Evolutionary conservation across 2,888 invertebrate genomes (phyloP), one percentile per base, ranked within the genome.

Genomic region (Metellina segmentata): DNA sequence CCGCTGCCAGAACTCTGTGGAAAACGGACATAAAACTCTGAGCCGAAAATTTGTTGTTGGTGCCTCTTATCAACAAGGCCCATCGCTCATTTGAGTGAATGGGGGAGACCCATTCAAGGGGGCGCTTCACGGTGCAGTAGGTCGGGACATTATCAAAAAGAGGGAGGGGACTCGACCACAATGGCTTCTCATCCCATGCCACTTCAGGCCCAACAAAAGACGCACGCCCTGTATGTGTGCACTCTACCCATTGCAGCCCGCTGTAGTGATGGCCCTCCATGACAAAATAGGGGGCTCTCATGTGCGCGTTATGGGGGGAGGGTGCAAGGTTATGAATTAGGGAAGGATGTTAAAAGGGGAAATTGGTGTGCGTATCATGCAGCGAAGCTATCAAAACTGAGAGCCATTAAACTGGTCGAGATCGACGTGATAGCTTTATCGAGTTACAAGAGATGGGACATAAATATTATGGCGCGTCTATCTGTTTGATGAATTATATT

Each of bases 151-250:
- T 87, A 91, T 91, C 87, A 87, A 88, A 87, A 86, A 72, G 72
- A 78, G 34, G 77, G 72, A 74, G 79, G 81, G 53, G 51, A 49
- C 72, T 70, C 81, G 9, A 51, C 70, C 72, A 74, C 74, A 79
- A 90, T 70, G 71, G 72, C 61, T 79, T 72, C 90, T 81, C 86
- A 78, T 86, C 79, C 71, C 19, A 86, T 86, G 79, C 78, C 74
- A 87, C 87, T 82, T 78, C 82, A 83, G 79, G 72, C 6, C 86
- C 78, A 86, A 91, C 91, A 91, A 91, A 91, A 87, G 91, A 77
- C 91, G 91, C 91, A 87, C 91, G 91, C 86, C 91, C 91, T 77
- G 19, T 81, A 75, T 90, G 83, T 89, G 34, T 90, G 91, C 83
- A 77, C 91, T 83, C 77, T 71, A 51, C 77, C 87, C 91, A 91